These are phyloP conservation scores for Battus philenor DNA, from an alignment of 1,140 invertebrate species.

Conservation along the genomic window DNA sequence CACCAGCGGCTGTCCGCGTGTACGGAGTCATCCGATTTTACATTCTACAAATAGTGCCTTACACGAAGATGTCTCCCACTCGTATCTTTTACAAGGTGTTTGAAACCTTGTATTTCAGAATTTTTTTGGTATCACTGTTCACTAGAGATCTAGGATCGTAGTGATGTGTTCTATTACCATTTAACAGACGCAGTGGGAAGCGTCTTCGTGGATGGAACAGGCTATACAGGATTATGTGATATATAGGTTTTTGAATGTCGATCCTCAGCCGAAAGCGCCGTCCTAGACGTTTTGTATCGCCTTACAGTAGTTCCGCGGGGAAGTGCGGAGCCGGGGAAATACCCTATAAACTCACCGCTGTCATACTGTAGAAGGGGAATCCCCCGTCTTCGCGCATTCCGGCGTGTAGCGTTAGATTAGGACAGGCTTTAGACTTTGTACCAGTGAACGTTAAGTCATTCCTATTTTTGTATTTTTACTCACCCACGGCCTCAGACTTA, in stretches of 20 bases:
- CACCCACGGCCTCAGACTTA: conserved; percentile 5
- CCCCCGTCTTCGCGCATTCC: neutral
- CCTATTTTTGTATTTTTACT: conserved; percentile 1
- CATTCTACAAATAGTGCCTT: no score
- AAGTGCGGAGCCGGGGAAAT: neutral
- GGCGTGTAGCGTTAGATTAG: conserved; percentile 1
- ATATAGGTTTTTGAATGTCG: conserved; percentile 1
- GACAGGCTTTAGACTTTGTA: neutral
- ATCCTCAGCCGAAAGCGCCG: conserved; percentile 5
- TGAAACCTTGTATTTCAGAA: no score
- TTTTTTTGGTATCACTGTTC: no score
- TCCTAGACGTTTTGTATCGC: conserved; percentile 9
- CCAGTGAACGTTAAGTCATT: neutral
- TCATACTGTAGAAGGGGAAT: neutral
- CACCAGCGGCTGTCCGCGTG: neutral
- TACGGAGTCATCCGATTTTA: neutral
- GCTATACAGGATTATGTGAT: conserved; percentile 8
- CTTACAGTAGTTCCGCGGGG: neutral
- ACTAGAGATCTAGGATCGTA: no score
- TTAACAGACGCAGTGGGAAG: no score
- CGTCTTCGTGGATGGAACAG: no score
- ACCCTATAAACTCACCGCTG: neutral
- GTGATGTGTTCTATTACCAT: no score
- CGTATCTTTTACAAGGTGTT: no score
- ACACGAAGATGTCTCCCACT: no score